These are phyloP conservation scores for Sanderia malayensis DNA, from an alignment of 30 jellyfish, hydroid and myxozoan species.

Conservation along the genomic window DNA sequence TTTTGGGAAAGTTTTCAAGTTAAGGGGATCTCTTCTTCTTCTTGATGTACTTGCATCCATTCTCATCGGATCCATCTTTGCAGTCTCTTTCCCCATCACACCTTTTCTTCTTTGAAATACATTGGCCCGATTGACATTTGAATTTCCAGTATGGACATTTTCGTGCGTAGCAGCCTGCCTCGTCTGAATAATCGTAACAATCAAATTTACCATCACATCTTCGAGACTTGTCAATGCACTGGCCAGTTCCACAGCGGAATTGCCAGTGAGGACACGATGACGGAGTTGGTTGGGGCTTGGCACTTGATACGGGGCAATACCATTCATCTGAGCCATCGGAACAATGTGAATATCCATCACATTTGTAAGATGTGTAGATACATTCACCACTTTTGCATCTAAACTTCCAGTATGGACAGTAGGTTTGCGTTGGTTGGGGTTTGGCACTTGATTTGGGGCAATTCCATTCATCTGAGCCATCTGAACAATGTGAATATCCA, in stretches of 20 bases:
- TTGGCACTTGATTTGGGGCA: slow-evolving; percentile 13
- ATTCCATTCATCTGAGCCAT: slow-evolving; percentile 28
- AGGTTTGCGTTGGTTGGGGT: slow-evolving; percentile 14
- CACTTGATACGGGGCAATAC: slow-evolving; percentile 1
- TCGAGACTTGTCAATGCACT: background rate
- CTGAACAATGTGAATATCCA: slow-evolving; percentile 3
- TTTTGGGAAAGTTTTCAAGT: too few species aligned
- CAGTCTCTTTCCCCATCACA: slow-evolving; percentile 25
- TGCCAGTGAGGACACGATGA: slow-evolving; percentile 30
- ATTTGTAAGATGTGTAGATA: background rate
- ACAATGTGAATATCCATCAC: background rate
- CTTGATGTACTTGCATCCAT: background rate
- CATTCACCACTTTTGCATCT: slow-evolving; percentile 1
- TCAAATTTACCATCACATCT: slow-evolving; percentile 14
- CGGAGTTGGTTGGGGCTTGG: slow-evolving; percentile 23
- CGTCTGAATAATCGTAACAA: slow-evolving; percentile 35
- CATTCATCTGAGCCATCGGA: slow-evolving; percentile 51
- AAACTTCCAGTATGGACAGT: slow-evolving; percentile 28
- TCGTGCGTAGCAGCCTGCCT: background rate
- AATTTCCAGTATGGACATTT: slow-evolving; percentile 27
- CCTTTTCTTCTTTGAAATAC: slow-evolving; percentile 7
- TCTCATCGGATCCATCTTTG: slow-evolving; percentile 32
- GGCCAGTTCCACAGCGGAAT: slow-evolving; percentile 1
- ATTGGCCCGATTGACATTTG: slow-evolving; percentile 16
- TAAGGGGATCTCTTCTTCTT: background rate